Evolutionary conservation across 2,113 vertebrate genomes (phyloP), one percentile per base, ranked within the genome.

Genomic region (Xenus cinereus): DNA sequence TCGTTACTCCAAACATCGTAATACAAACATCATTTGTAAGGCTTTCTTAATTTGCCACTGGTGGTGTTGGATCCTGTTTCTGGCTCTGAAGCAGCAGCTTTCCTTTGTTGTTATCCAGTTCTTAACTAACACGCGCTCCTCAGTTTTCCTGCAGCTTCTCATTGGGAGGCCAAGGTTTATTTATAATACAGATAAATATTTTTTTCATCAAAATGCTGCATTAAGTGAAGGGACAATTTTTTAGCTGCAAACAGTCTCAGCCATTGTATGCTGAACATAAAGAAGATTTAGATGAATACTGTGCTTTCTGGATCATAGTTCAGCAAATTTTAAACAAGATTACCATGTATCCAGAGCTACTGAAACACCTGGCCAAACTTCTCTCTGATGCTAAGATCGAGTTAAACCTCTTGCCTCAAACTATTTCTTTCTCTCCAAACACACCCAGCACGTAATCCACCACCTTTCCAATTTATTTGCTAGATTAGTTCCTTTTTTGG

Each of bases 51-150:
- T 78, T 88, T 45, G 88, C 23, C 71, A 28, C 83, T 59, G 87
- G 14, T 71, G 90, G 21, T 56, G 79, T 17, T 67, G 96, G 95
- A 94, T 84, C 90, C 64, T 20, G 50, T 88, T 86, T 8, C 82
- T 95, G 92, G 82, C 93, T 76, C 79, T 8, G 43, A 53, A 84
- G 91, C 80, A 76, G 89, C 84, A 93, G 93, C 76, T 93, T 84
- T 74, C 92, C 94, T 91, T 87, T 94, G 91, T 80, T 94, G 62
- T 59, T 67, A 8, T 6, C 60, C 76, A 63, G 63, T 50, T 71
- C 82, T 45, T 71, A 41, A 37, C 60, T 62, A 51, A 18, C 57
- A 4, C 1, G 41, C 77, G 8, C 57, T 15, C 84, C 43, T 32
- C 93, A 60, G 75, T 63, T 67, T 74, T 78, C 83, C 88, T 69